Percentiles rank a stretch among this genome's conserved stretches.
These are phyloP conservation scores for Acholoe squamosa DNA, from an alignment of 2,888 invertebrate genomes.

Conservation along the genomic window DNA sequence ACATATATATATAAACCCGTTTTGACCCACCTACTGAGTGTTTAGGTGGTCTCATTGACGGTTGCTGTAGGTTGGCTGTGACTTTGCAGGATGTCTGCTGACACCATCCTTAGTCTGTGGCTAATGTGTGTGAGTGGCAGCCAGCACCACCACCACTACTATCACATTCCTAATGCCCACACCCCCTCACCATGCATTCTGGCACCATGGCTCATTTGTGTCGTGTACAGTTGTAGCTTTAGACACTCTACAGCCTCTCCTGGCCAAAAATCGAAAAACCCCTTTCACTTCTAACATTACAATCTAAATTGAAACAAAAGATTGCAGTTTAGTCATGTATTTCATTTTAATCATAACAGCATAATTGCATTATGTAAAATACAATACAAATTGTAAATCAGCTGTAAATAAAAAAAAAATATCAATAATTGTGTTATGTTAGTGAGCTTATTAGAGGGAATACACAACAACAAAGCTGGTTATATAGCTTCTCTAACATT, in stretches of 20 bases:
- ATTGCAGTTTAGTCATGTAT: too few species aligned
- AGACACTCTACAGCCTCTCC: too few species aligned
- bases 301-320: too few species aligned
- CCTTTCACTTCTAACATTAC: too few species aligned
- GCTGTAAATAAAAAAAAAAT: too few species aligned
- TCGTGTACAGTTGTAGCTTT: too few species aligned
- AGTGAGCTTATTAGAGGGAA: not conserved
- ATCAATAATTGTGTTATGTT: not conserved
- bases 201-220: not conserved
- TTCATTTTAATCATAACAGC: too few species aligned
- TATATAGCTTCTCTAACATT: not conserved
- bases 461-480: conserved; percentile 21
- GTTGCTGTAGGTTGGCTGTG: conserved; percentile 21
- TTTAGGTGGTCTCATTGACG: not conserved
- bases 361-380: too few species aligned
- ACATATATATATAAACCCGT: not conserved
- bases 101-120: not conserved
- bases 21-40: not conserved
- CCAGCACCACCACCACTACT: not conserved
- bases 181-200: conserved; percentile 4
- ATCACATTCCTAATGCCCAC: not conserved
- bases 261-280: too few species aligned
- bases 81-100: not conserved
- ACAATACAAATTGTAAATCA: too few species aligned
- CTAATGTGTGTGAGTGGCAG: not conserved